Percentiles rank a stretch among this genome's conserved stretches.
Conservation (phyloP, 2,113 vertebrate species). For the Cololabis saira region DNA sequence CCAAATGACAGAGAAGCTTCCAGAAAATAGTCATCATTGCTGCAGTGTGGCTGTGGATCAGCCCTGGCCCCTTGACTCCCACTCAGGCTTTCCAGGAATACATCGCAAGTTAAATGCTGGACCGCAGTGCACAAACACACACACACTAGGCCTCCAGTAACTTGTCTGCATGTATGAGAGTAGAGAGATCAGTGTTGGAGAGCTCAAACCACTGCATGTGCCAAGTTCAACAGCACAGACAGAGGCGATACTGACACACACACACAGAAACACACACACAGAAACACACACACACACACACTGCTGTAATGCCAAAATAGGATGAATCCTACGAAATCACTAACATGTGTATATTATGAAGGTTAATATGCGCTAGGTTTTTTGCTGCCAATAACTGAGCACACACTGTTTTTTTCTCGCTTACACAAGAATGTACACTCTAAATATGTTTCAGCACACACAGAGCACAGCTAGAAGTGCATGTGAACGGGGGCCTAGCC, state of each 20-base stretch:
- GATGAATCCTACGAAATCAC: slow-evolving; percentile 25
- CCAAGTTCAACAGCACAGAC: slow-evolving; percentile 36
- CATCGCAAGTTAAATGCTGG: slow-evolving; percentile 34
- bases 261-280: background rate
- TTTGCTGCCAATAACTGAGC: slow-evolving; percentile 32
- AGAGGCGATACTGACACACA: slow-evolving; percentile 38
- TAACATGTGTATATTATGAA: slow-evolving; percentile 29
- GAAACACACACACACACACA: background rate
- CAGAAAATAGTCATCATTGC: slow-evolving; percentile 36
- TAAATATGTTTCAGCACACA: slow-evolving; percentile 33
- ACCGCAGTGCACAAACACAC: slow-evolving; percentile 36
- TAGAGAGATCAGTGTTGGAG: slow-evolving; percentile 32
- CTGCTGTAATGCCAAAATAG: background rate
- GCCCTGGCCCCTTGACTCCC: slow-evolving; percentile 27
- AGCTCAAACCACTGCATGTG: slow-evolving; percentile 17
- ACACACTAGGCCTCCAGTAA: slow-evolving; percentile 21
- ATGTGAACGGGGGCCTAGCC: slow-evolving; percentile 35
- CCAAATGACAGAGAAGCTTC: slow-evolving; percentile 32
- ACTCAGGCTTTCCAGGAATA: slow-evolving; percentile 73
- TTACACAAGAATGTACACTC: no score
- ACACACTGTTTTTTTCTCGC: slow-evolving; percentile 19
- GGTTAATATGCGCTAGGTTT: slow-evolving; percentile 30
- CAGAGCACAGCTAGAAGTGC: slow-evolving; percentile 25
- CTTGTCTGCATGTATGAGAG: slow-evolving; percentile 22
- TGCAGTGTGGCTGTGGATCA: slow-evolving; percentile 21